phyloP scores from a whole-genome alignment of 2,797 vertebrate species.

The Clarias platycephalus region DNA sequence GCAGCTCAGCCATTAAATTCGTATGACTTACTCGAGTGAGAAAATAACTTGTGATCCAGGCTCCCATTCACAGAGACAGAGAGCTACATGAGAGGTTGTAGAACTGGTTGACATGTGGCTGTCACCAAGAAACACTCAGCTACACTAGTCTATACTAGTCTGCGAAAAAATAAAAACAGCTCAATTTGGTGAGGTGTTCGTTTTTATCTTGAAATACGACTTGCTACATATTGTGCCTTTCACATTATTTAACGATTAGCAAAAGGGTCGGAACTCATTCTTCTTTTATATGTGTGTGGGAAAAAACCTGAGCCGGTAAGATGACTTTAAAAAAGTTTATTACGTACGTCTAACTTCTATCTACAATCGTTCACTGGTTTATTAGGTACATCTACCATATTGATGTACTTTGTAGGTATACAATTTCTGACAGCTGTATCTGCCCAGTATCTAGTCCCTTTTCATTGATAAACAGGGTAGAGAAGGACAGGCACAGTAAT shows the following conservation, averaged over 20 bases:
- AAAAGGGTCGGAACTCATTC: background rate
- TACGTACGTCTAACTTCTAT: background rate
- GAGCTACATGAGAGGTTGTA: conserved; percentile 23
- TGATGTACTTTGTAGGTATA: background rate
- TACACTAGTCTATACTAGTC: conserved; percentile 14
- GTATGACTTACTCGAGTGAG: conserved; percentile 4
- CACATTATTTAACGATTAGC: conserved; percentile 20
- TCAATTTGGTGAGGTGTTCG: conserved; percentile 11
- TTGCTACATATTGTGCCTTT: conserved; percentile 54
- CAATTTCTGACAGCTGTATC: background rate
- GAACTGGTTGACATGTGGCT: conserved; percentile 1
- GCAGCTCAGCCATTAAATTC: conserved; percentile 14
- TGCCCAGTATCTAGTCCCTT: background rate
- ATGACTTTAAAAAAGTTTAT: background rate
- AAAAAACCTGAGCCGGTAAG: background rate
- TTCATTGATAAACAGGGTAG: background rate
- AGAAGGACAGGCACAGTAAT: background rate
- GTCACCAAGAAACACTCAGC: conserved; percentile 24
- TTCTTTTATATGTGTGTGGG: background rate
- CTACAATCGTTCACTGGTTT: background rate
- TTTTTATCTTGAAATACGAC: background rate
- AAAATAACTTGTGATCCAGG: background rate
- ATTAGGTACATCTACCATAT: background rate
- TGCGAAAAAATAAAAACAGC: conserved; percentile 8
- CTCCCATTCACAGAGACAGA: conserved; percentile 19